A percentile compares a stretch with the other conserved stretches of the same genome.
Conservation (phyloP, 23 tunicate species). For the Phallusia fumigata region DNA sequence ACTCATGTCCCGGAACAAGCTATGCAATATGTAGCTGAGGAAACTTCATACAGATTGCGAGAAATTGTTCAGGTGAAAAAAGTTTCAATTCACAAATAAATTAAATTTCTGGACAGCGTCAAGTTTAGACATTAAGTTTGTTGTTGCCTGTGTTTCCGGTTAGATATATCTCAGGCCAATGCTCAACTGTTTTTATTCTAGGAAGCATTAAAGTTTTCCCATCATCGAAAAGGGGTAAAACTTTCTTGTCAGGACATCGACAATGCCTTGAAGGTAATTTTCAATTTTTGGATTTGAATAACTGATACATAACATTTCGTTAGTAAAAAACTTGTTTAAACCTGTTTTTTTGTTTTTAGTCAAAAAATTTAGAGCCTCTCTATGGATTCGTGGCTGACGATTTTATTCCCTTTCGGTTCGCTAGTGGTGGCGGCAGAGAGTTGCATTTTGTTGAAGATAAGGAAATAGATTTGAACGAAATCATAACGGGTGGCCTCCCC, state of each 20-base stretch:
- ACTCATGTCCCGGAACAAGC: slow-evolving; percentile 73
- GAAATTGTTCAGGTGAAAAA: slow-evolving; percentile 66
- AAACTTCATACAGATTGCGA: slow-evolving; percentile 68
- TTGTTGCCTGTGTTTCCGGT: neutral
- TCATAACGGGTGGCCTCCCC: slow-evolving; percentile 54
- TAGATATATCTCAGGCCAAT: neutral
- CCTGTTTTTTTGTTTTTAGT: slow-evolving; percentile 17
- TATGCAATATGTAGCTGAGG: slow-evolving; percentile 52
- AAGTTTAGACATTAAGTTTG: too few relatives aligned
- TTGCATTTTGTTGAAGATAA: slow-evolving; percentile 92
- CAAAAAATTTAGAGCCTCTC: slow-evolving; percentile 84
- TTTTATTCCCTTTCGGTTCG: slow-evolving; percentile 83
- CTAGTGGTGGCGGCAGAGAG: slow-evolving; percentile 97
- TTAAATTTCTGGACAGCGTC: too few relatives aligned
- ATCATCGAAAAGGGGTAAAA: slow-evolving; percentile 55
- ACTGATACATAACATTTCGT: too few relatives aligned
- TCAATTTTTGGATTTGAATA: too few relatives aligned
- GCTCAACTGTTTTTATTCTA: slow-evolving; percentile 10
- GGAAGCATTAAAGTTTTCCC: slow-evolving; percentile 80
- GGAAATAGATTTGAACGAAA: slow-evolving; percentile 80
- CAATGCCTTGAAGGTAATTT: slow-evolving; percentile 60
- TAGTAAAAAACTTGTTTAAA: too few relatives aligned
- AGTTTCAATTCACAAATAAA: neutral
- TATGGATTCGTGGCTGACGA: slow-evolving; percentile 91
- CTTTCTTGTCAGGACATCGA: slow-evolving; percentile 70